Evolutionary conservation across 1,140 invertebrate species (phyloP), one percentile per base, ranked within the genome.

Genomic region (Drosophila santomea): DNA sequence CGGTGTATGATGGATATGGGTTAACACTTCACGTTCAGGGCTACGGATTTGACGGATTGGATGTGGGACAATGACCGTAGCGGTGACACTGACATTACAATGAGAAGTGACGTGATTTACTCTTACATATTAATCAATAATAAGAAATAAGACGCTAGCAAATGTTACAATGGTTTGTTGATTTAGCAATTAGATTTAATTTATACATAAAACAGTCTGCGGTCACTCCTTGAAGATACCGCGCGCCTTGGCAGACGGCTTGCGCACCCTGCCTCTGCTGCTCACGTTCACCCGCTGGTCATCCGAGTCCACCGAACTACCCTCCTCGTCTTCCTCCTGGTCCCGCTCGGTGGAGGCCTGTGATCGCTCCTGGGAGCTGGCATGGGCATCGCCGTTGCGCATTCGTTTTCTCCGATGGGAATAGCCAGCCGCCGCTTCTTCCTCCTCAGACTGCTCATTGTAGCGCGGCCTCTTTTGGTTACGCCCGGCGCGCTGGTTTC

Each of bases 241-340:
- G 28, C 95, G 93, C 32, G 96, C 96, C 89, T 96, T 95, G 28
- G 96, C 94, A 6, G 97, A 97, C 57, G 97, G 94, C 93, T 96
- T 96, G 28, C 97, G 94, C 41, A 98, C 94, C 39, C 97, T 94
- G 6, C 97, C 97, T 36, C 97, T 94, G 82, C 96, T 97, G 92
- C 97, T 98, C 38, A 96, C 93, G 93, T 94, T 94, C 77, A 95
- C 94, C 81, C 94, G 81, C 80, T 92, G 93, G 32, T 91, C 93
- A 23, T 93, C 93, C 15, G 92, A 92, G 52, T 93, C 84, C 39
- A 52, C 90, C 2, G 82, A 91, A 39, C 84, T 86, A 59, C 64
- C 86, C 14, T 17, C 64, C 23, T 7, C 54, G 0, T 39, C 51
- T 0, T 43, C 55, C 11, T 11, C 50, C 7, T 38, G 32, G 11